Evolutionary conservation across 2,797 vertebrate genomes (phyloP).

Genomic region (Cuculus canorus): DNA sequence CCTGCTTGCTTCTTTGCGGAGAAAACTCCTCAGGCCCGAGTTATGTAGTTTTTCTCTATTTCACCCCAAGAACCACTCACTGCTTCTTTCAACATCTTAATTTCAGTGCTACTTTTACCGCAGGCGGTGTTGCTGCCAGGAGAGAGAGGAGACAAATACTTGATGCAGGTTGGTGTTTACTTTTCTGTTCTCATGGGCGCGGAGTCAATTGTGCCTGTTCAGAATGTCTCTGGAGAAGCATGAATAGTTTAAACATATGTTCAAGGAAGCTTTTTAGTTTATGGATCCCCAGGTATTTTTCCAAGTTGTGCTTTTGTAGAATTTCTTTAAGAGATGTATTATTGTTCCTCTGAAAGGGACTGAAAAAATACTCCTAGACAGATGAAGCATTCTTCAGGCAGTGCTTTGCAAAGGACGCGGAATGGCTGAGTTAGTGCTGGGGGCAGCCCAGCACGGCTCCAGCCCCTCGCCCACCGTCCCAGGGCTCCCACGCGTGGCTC

Average conservation of each 20-base stretch:
- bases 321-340: neutral
- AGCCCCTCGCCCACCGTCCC: neutral
- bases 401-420: neutral
- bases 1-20: neutral
- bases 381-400: neutral
- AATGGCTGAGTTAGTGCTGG: neutral
- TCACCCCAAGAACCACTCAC: neutral
- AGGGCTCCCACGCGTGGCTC: accelerated
- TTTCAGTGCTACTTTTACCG: neutral
- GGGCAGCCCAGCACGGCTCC: neutral
- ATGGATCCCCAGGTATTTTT: constrained; percentile 42
- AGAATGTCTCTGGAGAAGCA: neutral
- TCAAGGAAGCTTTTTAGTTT: constrained; percentile 32
- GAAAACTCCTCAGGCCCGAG: neutral
- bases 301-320: neutral
- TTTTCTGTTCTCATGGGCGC: constrained; percentile 10
- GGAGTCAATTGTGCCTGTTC: neutral
- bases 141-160: neutral
- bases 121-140: neutral
- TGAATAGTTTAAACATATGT: constrained; percentile 46
- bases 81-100: neutral
- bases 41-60: neutral
- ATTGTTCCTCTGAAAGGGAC: neutral
- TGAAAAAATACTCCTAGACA: neutral
- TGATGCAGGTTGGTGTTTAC: neutral